A percentile compares a stretch with the other conserved stretches of the same genome.
Evolutionary conservation across 2,113 vertebrate species (phyloP).

Genomic region (Hepsetus odoe): DNA sequence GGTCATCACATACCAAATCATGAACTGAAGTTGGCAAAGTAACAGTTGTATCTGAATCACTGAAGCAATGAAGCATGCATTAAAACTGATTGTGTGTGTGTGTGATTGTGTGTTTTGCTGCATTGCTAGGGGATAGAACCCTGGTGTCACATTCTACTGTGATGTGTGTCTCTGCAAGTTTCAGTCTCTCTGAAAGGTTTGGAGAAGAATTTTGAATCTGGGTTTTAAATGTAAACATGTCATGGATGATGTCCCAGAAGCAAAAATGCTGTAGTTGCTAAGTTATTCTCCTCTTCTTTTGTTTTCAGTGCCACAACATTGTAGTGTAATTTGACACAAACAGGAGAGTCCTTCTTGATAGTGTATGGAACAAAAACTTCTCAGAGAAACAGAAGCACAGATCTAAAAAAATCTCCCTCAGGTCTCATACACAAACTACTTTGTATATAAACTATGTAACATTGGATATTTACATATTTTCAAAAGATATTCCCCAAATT

Average conservation of each 20-base stretch:
- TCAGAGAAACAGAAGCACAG: background rate
- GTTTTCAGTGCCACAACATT: background rate
- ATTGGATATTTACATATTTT: too few species aligned
- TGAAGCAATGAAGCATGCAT: too few species aligned
- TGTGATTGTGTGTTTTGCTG: too few species aligned
- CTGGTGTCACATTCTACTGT: constrained; percentile 50
- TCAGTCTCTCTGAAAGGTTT: background rate
- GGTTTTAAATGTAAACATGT: background rate
- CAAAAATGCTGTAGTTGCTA: background rate
- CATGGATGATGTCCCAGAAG: background rate
- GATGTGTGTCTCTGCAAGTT: background rate
- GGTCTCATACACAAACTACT: background rate
- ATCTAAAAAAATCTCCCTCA: background rate
- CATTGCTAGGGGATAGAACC: constrained; percentile 26
- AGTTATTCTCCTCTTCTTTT: background rate
- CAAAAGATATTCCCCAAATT: too few species aligned
- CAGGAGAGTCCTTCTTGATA: background rate
- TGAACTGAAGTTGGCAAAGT: too few species aligned
- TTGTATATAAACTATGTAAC: background rate
- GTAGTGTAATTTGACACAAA: background rate
- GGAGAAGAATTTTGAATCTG: background rate
- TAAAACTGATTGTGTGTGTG: background rate
- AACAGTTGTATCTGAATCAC: too few species aligned
- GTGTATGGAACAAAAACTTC: background rate
- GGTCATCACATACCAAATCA: too few species aligned